Percentiles rank a stretch among this genome's conserved stretches.
phyloP scores from a whole-genome alignment of 2,113 vertebrate genomes.

The Telmatochromis sp. region DNA sequence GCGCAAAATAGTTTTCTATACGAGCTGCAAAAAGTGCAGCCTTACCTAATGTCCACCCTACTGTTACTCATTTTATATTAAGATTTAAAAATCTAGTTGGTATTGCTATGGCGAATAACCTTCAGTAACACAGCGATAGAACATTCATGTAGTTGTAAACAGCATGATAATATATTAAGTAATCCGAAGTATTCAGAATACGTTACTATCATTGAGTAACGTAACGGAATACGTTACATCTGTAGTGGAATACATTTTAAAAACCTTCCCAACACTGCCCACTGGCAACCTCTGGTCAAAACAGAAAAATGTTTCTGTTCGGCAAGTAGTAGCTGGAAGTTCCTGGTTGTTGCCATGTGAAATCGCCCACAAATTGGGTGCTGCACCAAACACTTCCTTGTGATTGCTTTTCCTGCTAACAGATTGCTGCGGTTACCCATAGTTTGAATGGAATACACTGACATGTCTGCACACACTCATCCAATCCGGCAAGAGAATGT shows the following conservation, averaged over 20 bases:
- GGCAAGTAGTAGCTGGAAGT: background rate
- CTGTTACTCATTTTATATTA: background rate
- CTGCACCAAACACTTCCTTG: background rate
- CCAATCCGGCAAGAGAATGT: background rate
- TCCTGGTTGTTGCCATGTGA: background rate
- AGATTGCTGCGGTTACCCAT: background rate
- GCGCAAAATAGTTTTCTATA: fast-evolving
- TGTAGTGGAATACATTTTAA: background rate
- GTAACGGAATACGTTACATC: background rate
- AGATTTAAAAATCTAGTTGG: background rate
- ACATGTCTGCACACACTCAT: background rate
- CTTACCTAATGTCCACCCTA: background rate
- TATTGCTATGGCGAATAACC: fast-evolving
- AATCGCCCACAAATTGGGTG: background rate
- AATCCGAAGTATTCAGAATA: background rate
- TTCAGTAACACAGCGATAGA: background rate
- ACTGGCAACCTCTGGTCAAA: background rate
- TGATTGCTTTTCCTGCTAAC: background rate
- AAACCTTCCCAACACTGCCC: background rate
- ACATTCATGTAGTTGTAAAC: background rate
- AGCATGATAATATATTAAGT: background rate
- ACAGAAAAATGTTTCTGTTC: background rate
- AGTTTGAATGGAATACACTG: background rate
- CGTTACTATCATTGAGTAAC: fast-evolving
- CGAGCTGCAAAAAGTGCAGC: background rate